These are phyloP conservation scores for Gastracanthus pulcherrimus DNA, from an alignment of 2,888 invertebrate genomes.

Conservation along the genomic window DNA sequence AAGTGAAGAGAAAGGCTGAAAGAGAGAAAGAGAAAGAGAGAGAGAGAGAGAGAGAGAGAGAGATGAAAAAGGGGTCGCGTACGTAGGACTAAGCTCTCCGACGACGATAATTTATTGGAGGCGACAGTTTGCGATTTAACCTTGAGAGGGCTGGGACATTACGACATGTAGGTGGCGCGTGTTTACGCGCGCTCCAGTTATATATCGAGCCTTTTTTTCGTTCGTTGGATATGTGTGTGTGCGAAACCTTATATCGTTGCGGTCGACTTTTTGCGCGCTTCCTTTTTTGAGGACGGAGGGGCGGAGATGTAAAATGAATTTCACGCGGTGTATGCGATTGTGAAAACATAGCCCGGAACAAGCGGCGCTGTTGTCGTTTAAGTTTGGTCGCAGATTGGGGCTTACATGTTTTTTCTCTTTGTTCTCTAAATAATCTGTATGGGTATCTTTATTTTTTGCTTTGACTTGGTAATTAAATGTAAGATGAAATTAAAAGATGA, in stretches of 20 bases:
- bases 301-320: background rate
- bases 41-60: no score
- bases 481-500: no score
- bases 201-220: background rate
- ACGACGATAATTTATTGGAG: background rate
- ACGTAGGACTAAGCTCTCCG: background rate
- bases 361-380: background rate
- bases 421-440: background rate
- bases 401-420: background rate
- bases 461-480: no score
- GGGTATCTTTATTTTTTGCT: background rate
- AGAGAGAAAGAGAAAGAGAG: background rate
- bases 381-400: background rate
- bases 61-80: background rate
- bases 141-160: background rate
- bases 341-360: no score
- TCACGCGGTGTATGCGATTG: background rate
- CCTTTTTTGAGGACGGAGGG: no score
- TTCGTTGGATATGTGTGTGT: background rate
- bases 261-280: background rate
- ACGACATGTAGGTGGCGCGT: background rate
- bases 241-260: background rate
- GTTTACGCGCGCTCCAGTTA: no score
- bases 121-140: constrained; percentile 22
- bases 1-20: no score